These are phyloP conservation scores for Mormyrops boulengeri DNA, from an alignment of 2,797 vertebrate genomes.

Conservation along the genomic window DNA sequence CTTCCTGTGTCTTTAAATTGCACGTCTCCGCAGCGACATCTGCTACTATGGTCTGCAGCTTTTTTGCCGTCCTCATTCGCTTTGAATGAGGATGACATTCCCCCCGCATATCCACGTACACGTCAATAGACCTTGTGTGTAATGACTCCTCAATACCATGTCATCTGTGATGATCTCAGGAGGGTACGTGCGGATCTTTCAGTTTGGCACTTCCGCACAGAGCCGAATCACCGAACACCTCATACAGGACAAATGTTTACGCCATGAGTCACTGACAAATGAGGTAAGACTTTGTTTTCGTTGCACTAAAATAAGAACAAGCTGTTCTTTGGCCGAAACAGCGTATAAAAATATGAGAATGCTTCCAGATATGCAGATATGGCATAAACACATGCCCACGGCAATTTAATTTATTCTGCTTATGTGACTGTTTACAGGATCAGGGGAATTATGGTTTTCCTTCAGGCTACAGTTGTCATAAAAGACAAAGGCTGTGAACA, in stretches of 20 bases:
- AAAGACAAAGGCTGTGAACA: slow-evolving; percentile 9
- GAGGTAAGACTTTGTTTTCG: slow-evolving; percentile 1
- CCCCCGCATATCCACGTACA: background rate
- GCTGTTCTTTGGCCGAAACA: slow-evolving; percentile 5
- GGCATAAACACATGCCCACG: background rate
- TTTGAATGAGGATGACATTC: no score
- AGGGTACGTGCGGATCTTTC: background rate
- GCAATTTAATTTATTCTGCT: background rate
- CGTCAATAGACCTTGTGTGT: background rate
- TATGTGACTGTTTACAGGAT: slow-evolving; percentile 8
- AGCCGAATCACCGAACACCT: background rate
- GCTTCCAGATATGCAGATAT: background rate
- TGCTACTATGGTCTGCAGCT: background rate
- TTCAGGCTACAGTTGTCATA: background rate
- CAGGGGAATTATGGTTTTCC: background rate
- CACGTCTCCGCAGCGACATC: background rate
- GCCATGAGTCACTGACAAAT: slow-evolving; percentile 7
- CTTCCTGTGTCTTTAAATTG: background rate
- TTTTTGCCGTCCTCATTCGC: background rate
- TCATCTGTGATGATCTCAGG: background rate
- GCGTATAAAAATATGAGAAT: background rate
- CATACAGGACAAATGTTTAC: background rate
- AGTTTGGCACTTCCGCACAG: background rate
- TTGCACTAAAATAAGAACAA: background rate
- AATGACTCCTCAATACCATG: background rate